Percentiles rank a stretch among this genome's conserved stretches.
Evolutionary conservation across 2,888 invertebrate genomes (phyloP).

Genomic region (Apodemia mormo): DNA sequence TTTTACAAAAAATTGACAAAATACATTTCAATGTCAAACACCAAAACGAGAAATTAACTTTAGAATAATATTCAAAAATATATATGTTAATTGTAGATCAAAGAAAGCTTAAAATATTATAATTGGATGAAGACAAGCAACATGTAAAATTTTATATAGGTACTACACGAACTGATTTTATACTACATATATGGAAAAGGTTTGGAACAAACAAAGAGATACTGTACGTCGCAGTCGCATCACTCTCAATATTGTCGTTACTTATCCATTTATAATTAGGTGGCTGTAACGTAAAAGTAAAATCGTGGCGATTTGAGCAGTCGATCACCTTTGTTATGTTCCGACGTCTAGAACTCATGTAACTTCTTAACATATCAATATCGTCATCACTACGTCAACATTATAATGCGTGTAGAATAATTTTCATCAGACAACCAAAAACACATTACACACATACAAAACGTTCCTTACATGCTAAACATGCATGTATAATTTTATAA

Average conservation of each 20-base stretch:
- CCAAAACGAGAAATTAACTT: too few relatives aligned
- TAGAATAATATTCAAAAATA: too few relatives aligned
- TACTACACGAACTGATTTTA: neutral
- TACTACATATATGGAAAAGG: neutral
- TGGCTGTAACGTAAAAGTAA: too few relatives aligned
- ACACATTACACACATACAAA: conserved; percentile 18
- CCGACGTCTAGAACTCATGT: neutral
- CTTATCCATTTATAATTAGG: neutral
- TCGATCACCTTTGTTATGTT: neutral
- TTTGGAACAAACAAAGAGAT: neutral
- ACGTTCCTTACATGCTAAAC: conserved; percentile 52
- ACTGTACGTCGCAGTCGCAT: neutral
- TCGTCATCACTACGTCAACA: neutral
- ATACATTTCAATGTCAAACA: too few relatives aligned
- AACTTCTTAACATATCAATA: neutral
- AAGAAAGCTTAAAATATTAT: too few relatives aligned
- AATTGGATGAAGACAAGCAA: too few relatives aligned
- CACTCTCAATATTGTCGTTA: neutral
- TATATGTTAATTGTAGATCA: too few relatives aligned
- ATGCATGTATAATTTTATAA: conserved; percentile 43
- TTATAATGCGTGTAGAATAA: neutral
- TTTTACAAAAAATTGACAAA: too few relatives aligned
- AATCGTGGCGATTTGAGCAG: neutral
- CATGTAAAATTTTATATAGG: too few relatives aligned
- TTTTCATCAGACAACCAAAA: neutral